Evolutionary conservation across 2,888 invertebrate genomes (phyloP).

Genomic region (Drosophila diplacantha): DNA sequence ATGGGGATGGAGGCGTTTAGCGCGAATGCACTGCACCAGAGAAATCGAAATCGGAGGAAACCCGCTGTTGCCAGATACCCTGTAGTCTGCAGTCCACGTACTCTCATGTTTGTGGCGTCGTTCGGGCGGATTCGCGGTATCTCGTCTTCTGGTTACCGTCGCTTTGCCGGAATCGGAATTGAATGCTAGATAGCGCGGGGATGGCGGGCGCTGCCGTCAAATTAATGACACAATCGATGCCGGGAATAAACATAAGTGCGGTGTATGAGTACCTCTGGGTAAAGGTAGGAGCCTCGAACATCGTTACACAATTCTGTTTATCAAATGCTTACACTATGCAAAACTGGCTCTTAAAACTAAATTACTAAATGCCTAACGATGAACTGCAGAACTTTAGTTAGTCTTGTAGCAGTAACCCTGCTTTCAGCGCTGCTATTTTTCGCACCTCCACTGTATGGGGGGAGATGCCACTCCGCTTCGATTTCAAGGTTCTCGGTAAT

Average conservation of each 20-base stretch:
- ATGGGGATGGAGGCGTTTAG: conserved; percentile 11
- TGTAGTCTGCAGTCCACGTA: neutral
- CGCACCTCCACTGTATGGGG: neutral
- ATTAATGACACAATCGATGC: conserved; percentile 6
- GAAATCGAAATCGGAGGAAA: conserved; percentile 30
- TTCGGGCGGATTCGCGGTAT: conserved; percentile 13
- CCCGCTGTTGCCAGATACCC: conserved; percentile 15
- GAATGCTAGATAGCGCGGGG: neutral
- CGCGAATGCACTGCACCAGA: conserved; percentile 24
- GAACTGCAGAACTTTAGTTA: no score
- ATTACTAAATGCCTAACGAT: neutral
- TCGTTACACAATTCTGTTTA: neutral
- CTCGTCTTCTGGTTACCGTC: conserved; percentile 13
- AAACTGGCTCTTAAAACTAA: neutral
- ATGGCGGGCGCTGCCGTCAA: neutral
- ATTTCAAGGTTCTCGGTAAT: conserved; percentile 1
- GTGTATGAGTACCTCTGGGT: neutral
- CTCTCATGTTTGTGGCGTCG: neutral
- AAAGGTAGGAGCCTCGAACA: neutral
- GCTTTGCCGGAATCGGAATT: conserved; percentile 15
- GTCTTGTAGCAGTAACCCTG: neutral
- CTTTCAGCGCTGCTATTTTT: neutral
- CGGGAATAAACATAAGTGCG: neutral
- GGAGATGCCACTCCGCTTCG: neutral
- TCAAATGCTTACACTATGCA: neutral